Base-by-base conservation (phyloP, 2,888 invertebrate genomes). In the Eupithecia subumbrata region DNA sequence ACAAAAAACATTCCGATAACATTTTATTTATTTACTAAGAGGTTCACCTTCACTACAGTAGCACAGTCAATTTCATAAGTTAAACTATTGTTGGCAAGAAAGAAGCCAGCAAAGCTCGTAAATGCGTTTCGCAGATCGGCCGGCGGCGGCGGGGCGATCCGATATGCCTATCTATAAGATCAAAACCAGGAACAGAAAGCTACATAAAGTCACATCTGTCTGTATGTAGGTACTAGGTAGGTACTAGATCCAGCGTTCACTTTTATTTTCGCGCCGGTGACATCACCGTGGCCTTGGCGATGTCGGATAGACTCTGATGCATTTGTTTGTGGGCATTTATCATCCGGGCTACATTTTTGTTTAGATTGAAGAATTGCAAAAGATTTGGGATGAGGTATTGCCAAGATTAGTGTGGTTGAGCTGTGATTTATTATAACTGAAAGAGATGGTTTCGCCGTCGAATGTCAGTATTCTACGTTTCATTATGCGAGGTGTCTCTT, bases 221-320 rank as follows among this genome's bases (percentile, higher is more conserved):
- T 25, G 25, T 60, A 52, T 2, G 9, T 52, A n/a, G 0, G 0
- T 14, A 0, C 11, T 22, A 52, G 18, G 52, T 52, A 52, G 60
- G 22, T 22, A 7, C 48, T 48, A 70, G 70, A 76, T 56, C 64
- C 63, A 60, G 74, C 72, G 74, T 83, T 84, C 83, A 85, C 82
- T 87, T 84, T 87, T 88, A 88, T 88, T 88, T 87, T 84, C 79
- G 85, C 78, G 68, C 40, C 68, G 83, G 79, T 89, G 88, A 88
- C 88, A 86, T 90, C 88, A 88, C 81, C 79, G 16, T 72, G 80
- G 67, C 67, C 67, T 67, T 40, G 67, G 67, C 30, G 67, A 34
- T 64, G 64, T 64, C 64, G 18, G 64, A 34, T 67, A 37, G 18
- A 22, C 37, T 64, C 52, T 82, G 87, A 84, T 87, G 87, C 86